Conservation (phyloP, 2,797 vertebrate species). For the Coregonus sp. region DNA sequence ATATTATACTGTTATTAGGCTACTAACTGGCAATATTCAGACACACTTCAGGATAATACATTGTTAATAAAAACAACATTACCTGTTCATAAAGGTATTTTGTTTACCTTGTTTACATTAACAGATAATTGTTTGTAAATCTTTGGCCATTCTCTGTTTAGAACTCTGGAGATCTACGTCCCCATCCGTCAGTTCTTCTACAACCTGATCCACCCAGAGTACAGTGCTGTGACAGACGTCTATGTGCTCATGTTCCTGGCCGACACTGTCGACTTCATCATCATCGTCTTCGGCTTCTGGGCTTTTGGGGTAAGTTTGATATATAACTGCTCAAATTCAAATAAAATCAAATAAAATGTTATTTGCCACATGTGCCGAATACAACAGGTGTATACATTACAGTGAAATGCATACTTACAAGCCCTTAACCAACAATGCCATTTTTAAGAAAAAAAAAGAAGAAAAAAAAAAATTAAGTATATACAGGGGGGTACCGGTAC, state of each 20-base stretch:
- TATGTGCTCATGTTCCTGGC: slow-evolving; percentile 97
- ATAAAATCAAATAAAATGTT: too few species aligned
- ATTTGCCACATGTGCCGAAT: too few species aligned
- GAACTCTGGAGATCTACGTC: slow-evolving; percentile 83
- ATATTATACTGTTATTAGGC: not conserved
- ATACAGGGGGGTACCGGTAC: too few species aligned
- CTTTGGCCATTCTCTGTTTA: slow-evolving; percentile 44
- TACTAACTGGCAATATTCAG: not conserved
- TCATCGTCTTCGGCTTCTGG: slow-evolving; percentile 96
- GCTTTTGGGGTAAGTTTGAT: slow-evolving; percentile 88
- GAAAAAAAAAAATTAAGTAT: too few species aligned
- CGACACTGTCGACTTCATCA: slow-evolving; percentile 93
- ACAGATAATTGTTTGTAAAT: not conserved
- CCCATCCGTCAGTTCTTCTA: slow-evolving; percentile 91
- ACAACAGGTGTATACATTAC: too few species aligned
- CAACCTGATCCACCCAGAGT: slow-evolving; percentile 91
- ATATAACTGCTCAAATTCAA: not conserved
- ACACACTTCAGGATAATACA: not conserved
- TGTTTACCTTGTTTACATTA: not conserved
- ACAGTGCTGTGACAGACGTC: slow-evolving; percentile 93
- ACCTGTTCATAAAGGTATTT: not conserved
- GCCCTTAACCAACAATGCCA: too few species aligned
- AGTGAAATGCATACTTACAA: too few species aligned
- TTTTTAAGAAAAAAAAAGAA: too few species aligned
- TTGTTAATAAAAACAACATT: not conserved